Evolutionary conservation across 2,113 vertebrate species (phyloP).

Genomic region (Gymnarchus niloticus): DNA sequence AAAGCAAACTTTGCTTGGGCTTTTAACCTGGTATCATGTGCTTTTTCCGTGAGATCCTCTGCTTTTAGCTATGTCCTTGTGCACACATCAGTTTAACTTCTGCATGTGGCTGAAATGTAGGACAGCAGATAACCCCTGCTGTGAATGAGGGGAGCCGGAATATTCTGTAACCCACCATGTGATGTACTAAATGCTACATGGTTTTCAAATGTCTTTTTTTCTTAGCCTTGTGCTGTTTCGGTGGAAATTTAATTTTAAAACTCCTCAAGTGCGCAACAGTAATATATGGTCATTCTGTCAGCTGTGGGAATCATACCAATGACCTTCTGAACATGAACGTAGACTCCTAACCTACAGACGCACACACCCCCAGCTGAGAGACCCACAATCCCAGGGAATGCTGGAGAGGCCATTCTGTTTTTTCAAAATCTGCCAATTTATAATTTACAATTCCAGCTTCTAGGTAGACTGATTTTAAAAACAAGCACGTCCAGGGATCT

Average conservation of each 20-base stretch:
- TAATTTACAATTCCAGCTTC: background rate
- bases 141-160: background rate
- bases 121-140: background rate
- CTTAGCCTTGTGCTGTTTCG: no score
- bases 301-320: background rate
- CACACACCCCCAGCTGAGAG: background rate
- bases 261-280: no score
- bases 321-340: no score
- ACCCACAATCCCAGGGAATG: background rate
- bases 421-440: background rate
- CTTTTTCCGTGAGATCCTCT: no score
- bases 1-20: no score
- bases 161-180: background rate
- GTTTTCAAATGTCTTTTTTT: background rate
- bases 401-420: background rate
- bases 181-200: background rate
- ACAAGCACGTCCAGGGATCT: no score
- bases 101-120: background rate
- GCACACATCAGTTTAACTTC: background rate
- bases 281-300: no score
- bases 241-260: background rate
- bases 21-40: no score
- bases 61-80: no score
- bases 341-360: no score
- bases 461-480: background rate